Evolutionary conservation across 2,797 vertebrate species (phyloP).

Genomic region (Leptatherina wallacei): DNA sequence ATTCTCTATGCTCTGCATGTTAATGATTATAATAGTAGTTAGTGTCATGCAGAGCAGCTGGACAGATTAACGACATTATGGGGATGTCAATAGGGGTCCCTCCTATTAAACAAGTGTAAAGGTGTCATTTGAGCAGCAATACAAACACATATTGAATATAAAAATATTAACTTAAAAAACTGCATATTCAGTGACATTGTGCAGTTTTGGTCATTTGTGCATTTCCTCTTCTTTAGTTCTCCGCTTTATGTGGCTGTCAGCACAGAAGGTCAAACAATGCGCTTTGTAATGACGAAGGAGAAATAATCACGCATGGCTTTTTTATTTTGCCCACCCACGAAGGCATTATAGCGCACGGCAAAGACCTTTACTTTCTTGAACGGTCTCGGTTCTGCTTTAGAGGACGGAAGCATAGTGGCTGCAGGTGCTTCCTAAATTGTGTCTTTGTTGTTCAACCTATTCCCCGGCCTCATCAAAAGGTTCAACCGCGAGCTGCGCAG

Average conservation of each 20-base stretch:
- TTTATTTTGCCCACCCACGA: conserved; percentile 51
- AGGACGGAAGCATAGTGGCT: conserved; percentile 25
- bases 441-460: conserved; percentile 62
- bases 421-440: conserved; percentile 51
- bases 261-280: conserved; percentile 60
- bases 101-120: not conserved
- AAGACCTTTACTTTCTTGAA: conserved; percentile 33
- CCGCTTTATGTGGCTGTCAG: conserved; percentile 36
- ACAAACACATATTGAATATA: not conserved
- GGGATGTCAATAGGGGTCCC: not conserved
- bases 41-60: not conserved
- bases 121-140: not conserved
- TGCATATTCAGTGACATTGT: not conserved
- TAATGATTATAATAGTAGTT: not conserved
- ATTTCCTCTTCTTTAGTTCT: conserved; percentile 31
- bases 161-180: not conserved
- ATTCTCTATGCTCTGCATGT: not conserved
- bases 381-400: conserved; percentile 29
- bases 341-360: conserved; percentile 36
- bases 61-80: not conserved
- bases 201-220: not conserved
- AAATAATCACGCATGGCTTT: conserved; percentile 58
- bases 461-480: conserved; percentile 57
- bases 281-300: conserved; percentile 65
- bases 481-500: conserved; percentile 62